Evolutionary conservation across 2,113 vertebrate genomes (phyloP).

Genomic region (Lutjanus erythropterus): DNA sequence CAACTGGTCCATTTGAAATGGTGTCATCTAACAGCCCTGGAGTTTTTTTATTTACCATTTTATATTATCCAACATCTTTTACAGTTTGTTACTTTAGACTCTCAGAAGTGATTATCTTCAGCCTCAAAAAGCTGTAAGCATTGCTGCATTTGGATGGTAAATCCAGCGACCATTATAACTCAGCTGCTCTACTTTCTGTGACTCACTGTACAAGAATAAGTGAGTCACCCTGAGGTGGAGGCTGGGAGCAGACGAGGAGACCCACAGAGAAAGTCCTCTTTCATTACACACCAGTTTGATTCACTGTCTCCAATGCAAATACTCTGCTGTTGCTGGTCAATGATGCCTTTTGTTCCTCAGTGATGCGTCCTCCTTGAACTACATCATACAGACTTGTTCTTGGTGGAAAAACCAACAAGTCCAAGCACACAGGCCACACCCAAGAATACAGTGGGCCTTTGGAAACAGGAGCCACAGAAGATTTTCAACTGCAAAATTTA

Average conservation of each 20-base stretch:
- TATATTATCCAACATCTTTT: background rate
- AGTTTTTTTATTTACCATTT: background rate
- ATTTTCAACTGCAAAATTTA: background rate
- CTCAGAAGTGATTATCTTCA: background rate
- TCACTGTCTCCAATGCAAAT: constrained; percentile 16
- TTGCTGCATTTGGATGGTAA: background rate
- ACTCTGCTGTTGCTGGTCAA: background rate
- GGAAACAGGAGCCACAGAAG: background rate
- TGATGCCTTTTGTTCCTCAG: background rate
- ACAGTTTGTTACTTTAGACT: too few relatives aligned
- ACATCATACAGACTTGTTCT: background rate
- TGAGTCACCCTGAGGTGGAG: constrained; percentile 31
- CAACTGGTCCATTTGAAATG: constrained; percentile 14
- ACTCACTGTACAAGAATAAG: constrained; percentile 13
- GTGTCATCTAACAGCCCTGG: background rate
- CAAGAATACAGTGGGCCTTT: background rate
- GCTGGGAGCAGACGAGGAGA: background rate
- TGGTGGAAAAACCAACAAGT: background rate
- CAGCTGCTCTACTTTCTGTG: background rate
- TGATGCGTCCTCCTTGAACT: background rate
- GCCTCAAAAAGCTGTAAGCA: background rate
- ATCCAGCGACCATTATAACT: background rate
- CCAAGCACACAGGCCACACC: background rate
- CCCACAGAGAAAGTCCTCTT: constrained; percentile 2
- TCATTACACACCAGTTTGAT: background rate